phyloP scores from a whole-genome alignment of 2,113 vertebrate species.

The Hystrix cristata region DNA sequence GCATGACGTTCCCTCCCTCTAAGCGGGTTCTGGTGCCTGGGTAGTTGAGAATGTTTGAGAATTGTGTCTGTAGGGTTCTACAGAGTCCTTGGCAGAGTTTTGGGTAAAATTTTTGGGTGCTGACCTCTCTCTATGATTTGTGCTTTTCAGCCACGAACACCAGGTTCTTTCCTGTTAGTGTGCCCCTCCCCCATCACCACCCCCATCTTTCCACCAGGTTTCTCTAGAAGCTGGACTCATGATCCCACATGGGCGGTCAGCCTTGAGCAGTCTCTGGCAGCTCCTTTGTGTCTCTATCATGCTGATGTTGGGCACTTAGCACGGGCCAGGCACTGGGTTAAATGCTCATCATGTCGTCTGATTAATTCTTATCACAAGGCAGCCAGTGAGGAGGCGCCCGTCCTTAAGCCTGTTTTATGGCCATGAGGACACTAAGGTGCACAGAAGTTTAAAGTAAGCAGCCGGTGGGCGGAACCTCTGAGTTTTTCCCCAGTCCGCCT shows the following conservation, averaged over 20 bases:
- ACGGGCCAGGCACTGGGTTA: neutral
- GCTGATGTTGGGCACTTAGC: neutral
- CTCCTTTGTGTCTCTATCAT: rapidly evolving
- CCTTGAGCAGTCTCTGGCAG: neutral
- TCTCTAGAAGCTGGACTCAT: neutral
- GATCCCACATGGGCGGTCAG: neutral
- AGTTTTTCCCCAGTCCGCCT: neutral
- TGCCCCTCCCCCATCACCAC: rapidly evolving
- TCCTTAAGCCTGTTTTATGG: neutral
- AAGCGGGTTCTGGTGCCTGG: neutral
- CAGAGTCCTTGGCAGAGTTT: neutral
- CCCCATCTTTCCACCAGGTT: neutral
- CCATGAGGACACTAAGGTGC: neutral
- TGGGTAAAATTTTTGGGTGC: neutral
- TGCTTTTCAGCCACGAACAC: neutral
- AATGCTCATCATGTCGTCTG: neutral
- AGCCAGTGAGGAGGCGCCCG: neutral
- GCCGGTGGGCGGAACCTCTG: neutral
- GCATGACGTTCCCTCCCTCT: neutral
- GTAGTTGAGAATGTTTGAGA: neutral
- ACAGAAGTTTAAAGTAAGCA: neutral
- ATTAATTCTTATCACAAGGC: neutral
- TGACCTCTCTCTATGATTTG: neutral
- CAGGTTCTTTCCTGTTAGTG: neutral
- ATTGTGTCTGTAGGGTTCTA: neutral